Conservation (phyloP, 1,140 invertebrate genomes). For the Drosophila pseudoananassae region DNA sequence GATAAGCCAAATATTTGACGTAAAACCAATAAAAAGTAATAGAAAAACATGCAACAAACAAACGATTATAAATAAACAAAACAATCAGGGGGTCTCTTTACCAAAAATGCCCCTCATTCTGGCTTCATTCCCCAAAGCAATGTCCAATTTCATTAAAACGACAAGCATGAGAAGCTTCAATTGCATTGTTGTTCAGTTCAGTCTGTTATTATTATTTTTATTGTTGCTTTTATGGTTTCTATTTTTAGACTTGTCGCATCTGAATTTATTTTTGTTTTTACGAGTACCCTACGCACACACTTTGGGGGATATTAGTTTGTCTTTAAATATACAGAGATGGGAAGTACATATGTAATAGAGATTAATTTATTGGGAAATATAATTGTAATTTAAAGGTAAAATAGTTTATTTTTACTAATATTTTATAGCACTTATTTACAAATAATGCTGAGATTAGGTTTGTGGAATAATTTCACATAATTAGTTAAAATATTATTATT, state of each 20-base stretch:
- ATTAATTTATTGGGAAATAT: no score
- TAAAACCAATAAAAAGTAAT: slow-evolving; percentile 14
- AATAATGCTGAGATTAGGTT: no score
- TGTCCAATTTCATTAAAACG: slow-evolving; percentile 36
- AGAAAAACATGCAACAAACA: slow-evolving; percentile 11
- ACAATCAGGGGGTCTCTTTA: background rate
- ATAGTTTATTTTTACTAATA: background rate
- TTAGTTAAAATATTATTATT: background rate
- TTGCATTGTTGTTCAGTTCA: slow-evolving; percentile 51
- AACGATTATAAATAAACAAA: slow-evolving; percentile 24
- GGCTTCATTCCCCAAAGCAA: slow-evolving; percentile 20
- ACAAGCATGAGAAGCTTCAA: slow-evolving; percentile 31
- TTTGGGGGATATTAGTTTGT: slow-evolving; percentile 16
- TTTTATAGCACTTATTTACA: background rate
- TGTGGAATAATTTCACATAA: no score
- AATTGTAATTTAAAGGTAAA: no score
- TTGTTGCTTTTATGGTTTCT: slow-evolving; percentile 39
- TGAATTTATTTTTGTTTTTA: slow-evolving; percentile 48
- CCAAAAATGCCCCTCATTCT: background rate
- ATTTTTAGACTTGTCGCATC: slow-evolving; percentile 43
- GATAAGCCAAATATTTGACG: slow-evolving; percentile 43
- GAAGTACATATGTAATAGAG: no score
- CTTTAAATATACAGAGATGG: background rate
- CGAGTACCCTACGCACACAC: slow-evolving; percentile 34
- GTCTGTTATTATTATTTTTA: slow-evolving; percentile 32